These are phyloP conservation scores for Lepidocolaptes lacrymiger DNA, from an alignment of 2,797 vertebrate genomes.

Conservation along the genomic window DNA sequence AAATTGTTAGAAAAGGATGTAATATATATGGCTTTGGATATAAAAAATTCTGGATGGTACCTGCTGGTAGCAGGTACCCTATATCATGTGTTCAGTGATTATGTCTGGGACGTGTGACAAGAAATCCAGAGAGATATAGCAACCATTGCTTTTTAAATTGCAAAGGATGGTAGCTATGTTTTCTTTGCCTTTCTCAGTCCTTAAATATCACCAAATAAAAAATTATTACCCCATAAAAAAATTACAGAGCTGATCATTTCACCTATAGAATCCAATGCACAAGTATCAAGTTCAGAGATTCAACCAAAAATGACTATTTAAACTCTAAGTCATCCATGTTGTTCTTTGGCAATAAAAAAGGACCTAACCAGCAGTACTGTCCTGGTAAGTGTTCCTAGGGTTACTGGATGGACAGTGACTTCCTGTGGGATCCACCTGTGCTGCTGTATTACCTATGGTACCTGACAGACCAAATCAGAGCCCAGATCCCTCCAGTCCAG, in stretches of 20 bases:
- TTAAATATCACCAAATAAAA: neutral
- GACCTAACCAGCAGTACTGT: neutral
- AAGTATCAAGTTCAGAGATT: neutral
- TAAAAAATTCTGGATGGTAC: neutral
- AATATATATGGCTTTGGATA: neutral
- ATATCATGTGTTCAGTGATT: neutral
- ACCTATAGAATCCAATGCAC: neutral
- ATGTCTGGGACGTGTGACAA: accelerated
- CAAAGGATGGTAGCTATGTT: neutral
- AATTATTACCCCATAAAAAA: neutral
- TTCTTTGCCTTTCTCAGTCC: neutral
- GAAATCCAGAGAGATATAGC: neutral
- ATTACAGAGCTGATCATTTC: neutral
- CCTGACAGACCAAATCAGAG: neutral
- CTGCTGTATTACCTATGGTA: neutral
- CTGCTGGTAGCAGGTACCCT: neutral
- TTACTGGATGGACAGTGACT: neutral
- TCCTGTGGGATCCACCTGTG: neutral
- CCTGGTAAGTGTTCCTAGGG: neutral
- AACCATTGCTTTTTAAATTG: neutral
- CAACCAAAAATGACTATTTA: neutral
- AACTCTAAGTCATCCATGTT: neutral
- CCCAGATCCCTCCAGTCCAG: too few relatives aligned
- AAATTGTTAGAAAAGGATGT: neutral
- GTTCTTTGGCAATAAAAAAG: neutral